phyloP scores from a whole-genome alignment of 2,888 invertebrate genomes.

The Acronicta alni region DNA sequence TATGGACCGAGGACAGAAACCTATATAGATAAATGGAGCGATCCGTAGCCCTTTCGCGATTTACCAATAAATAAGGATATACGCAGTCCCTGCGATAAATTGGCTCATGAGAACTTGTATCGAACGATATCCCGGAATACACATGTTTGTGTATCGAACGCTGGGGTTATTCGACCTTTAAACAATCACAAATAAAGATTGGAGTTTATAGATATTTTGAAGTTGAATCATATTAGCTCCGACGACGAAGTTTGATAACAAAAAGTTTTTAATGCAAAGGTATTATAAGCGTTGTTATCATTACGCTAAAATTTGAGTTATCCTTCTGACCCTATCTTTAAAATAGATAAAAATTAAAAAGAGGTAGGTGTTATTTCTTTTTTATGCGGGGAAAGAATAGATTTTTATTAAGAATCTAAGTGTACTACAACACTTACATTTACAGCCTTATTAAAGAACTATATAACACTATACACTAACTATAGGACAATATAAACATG shows the following conservation, averaged over 20 bases:
- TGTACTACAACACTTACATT: too few relatives aligned
- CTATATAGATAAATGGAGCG: constrained; percentile 54
- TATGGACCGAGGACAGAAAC: constrained; percentile 32
- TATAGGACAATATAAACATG: too few relatives aligned
- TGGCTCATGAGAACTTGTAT: constrained; percentile 57
- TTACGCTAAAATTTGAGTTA: too few relatives aligned
- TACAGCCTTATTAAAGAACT: too few relatives aligned
- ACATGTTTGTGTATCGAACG: constrained; percentile 41
- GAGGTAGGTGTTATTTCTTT: too few relatives aligned
- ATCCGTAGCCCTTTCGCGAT: constrained; percentile 57
- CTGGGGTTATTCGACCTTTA: constrained; percentile 27
- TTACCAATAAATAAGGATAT: constrained; percentile 63
- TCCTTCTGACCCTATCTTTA: too few relatives aligned
- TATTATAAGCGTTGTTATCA: too few relatives aligned
- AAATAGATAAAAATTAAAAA: too few relatives aligned
- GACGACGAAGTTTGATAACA: background rate
- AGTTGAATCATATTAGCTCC: background rate
- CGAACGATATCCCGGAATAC: constrained; percentile 42
- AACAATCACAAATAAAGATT: constrained; percentile 5
- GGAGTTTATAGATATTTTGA: background rate
- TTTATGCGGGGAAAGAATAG: too few relatives aligned
- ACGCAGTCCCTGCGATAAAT: constrained; percentile 54
- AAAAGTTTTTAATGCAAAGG: too few relatives aligned
- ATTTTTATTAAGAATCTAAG: too few relatives aligned
- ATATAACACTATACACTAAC: too few relatives aligned